Evolutionary conservation across 2,888 invertebrate species (phyloP), one percentile per base, ranked within the genome.

Genomic region (Orthosia cruda): DNA sequence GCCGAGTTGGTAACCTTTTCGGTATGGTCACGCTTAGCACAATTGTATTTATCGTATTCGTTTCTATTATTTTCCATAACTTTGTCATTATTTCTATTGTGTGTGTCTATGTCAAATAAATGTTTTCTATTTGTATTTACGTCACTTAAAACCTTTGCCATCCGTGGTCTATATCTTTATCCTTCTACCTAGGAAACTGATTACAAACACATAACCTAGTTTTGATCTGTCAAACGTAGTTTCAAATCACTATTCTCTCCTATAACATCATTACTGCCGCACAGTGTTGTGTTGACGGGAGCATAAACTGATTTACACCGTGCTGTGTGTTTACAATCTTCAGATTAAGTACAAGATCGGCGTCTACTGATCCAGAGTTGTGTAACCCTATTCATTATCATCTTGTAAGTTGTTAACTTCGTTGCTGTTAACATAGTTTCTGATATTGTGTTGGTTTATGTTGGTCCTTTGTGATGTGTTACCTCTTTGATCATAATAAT

Each of bases 401-500:
- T 65, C 57, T 61, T 54, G 54, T 23, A 16, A 63, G 47, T 80
- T 54, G 32, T 16, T 68, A 73, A 80, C 26, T 84, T 26, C 49
- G 15, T 68, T 65, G 40, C 12, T 84, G 55, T 67, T 64, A 32
- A 65, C 49, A 18, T 58, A n/a, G 58, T 72, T 58, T 66, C 26
- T 23, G n/a, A 50, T 23, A 76, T 59, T 49, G 50, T 32, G 40
- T 52, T 20, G 20, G 26, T 54, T 32, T 58, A 45, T 63, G 15
- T 62, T 55, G 32, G 16, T 11, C 49, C 59, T 74, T 81, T 75
- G 49, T 75, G 20, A 26, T 45, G 15, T 80, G 40, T 54, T n/a
- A 80, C 18, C 59, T 49, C 75, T 81, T 74, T 74, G 49, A 81
- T 75, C 23, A 23, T 54, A 5, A 80, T 52, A 58, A 74, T 71